Base-by-base conservation (phyloP, 1,140 invertebrate species). In the Bradysia coprophila region DNA sequence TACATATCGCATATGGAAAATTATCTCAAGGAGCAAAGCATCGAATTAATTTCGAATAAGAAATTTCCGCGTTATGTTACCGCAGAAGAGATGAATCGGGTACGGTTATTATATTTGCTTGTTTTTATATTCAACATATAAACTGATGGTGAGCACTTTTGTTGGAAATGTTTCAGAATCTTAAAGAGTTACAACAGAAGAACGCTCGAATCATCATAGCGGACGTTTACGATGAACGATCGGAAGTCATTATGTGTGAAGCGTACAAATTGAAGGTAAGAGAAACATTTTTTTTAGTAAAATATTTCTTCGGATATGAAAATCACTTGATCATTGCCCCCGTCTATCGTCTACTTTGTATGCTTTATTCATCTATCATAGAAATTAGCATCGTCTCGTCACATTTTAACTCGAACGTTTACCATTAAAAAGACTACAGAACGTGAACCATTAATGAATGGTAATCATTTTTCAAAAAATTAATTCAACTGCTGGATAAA, bases 181-280 rank as follows among this genome's bases (percentile, higher is more conserved):
- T 87, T 46, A 61, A 71, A 50, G 73, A 79, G 47, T 51, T 87
- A 21, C 78, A 79, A 48, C 56, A 64, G 3, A 75, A 75, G 45
- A 66, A 65, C 21, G 69, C 71, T 0, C 67, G 67, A 43, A 83
- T 90, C 11, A 85, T 90, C 22, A 85, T 89, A 49, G 81, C 78
- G 0, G 82, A 87, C 57, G 74, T 86, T 36, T 75, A 79, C 45
- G 76, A 76, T 41, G 60, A 67, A 45, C 67, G 67, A 21, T 81
- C 80, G 2, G 62, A 78, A 40, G 63, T 69, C 31, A 68, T 82
- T 2, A 75, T 87, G 69, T 87, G 83, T 54, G 73, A 82, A 57
- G 83, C 84, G 1, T 78, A 71, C 46, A 70, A 73, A 53, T 61
- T 77, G 48, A 63, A 76, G 43, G 66, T 67, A 49, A 55, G 49